Evolutionary conservation across 2,113 vertebrate species (phyloP).

Genomic region (Chitala chitala): DNA sequence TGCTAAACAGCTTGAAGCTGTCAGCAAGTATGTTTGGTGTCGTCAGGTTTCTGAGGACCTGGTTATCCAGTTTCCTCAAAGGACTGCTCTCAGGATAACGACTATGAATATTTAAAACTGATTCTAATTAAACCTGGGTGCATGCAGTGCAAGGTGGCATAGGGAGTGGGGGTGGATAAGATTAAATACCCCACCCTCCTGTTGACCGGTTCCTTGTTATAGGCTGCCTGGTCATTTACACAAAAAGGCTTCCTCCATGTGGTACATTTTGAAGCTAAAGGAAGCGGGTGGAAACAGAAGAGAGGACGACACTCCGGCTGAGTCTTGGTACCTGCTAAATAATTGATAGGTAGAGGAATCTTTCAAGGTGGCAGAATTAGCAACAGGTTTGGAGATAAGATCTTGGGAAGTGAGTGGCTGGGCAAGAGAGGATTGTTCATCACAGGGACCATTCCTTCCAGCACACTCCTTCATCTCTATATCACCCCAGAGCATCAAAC

Average conservation of each 20-base stretch:
- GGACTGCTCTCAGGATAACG: slow-evolving; percentile 57
- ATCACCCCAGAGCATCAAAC: too few relatives aligned
- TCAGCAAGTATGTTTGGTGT: slow-evolving; percentile 56
- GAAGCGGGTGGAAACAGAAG: slow-evolving; percentile 12
- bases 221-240: slow-evolving; percentile 34
- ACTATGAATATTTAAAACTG: slow-evolving; percentile 66
- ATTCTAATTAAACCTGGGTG: slow-evolving; percentile 65
- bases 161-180: slow-evolving; percentile 39
- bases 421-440: neutral
- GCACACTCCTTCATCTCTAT: too few relatives aligned
- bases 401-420: neutral
- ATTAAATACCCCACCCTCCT: slow-evolving; percentile 39
- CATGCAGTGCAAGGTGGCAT: slow-evolving; percentile 36
- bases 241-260: slow-evolving; percentile 35
- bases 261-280: slow-evolving; percentile 31
- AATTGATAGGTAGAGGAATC: slow-evolving; percentile 20
- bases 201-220: slow-evolving; percentile 33
- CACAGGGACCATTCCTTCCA: too few relatives aligned
- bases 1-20: slow-evolving; percentile 53
- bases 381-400: neutral
- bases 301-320: neutral
- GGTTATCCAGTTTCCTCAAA: slow-evolving; percentile 51
- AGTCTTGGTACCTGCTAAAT: slow-evolving; percentile 30
- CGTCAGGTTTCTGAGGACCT: slow-evolving; percentile 53
- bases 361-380: slow-evolving; percentile 8